Evolutionary conservation across 1,140 invertebrate species (phyloP).

Genomic region (Eueides isabella): DNA sequence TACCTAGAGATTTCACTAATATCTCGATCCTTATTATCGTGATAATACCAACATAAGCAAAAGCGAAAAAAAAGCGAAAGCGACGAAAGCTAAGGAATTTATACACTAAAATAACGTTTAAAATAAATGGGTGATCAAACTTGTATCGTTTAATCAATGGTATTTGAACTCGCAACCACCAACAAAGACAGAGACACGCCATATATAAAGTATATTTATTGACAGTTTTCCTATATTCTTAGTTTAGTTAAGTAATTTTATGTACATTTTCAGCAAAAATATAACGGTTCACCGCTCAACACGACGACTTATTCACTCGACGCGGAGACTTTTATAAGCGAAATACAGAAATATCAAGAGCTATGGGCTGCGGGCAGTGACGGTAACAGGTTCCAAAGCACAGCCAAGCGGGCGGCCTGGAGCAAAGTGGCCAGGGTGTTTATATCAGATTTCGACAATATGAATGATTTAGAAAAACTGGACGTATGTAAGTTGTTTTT

Average conservation of each 20-base stretch:
- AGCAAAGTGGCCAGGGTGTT: slow-evolving; percentile 54
- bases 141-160: too few relatives aligned
- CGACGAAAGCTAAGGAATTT: too few relatives aligned
- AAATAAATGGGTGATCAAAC: too few relatives aligned
- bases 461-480: slow-evolving; percentile 50
- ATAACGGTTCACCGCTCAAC: not conserved
- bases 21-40: too few relatives aligned
- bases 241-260: too few relatives aligned
- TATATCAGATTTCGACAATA: slow-evolving; percentile 56
- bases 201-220: too few relatives aligned
- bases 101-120: too few relatives aligned
- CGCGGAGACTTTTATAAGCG: slow-evolving; percentile 60
- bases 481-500: slow-evolving; percentile 59
- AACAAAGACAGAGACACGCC: too few relatives aligned
- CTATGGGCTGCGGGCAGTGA: slow-evolving; percentile 62
- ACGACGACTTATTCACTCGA: slow-evolving; percentile 55
- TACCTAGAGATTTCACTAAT: too few relatives aligned
- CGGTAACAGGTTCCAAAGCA: slow-evolving; percentile 48
- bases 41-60: too few relatives aligned
- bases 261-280: not conserved
- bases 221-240: too few relatives aligned
- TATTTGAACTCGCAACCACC: not conserved
- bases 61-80: too few relatives aligned
- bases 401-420: slow-evolving; percentile 58
- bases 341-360: slow-evolving; percentile 61